Evolutionary conservation across 1,140 invertebrate genomes (phyloP).

Genomic region (Popillia japonica): DNA sequence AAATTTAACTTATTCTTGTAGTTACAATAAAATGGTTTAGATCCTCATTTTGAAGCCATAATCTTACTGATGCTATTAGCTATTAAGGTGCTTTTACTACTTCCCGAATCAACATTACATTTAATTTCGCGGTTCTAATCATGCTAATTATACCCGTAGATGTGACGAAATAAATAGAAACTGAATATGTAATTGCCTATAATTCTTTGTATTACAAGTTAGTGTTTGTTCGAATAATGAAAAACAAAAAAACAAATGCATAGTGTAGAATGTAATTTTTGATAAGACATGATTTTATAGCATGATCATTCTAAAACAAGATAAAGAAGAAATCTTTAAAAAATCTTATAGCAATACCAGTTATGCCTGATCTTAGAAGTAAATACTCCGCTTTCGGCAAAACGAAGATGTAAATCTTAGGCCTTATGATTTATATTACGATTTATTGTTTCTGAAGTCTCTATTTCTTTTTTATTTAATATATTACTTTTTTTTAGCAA

Average conservation of each 20-base stretch:
- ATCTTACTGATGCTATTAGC: too few relatives aligned
- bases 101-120: too few relatives aligned
- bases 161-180: slow-evolving; percentile 1
- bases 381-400: slow-evolving; percentile 43
- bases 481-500: background rate
- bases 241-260: slow-evolving; percentile 14
- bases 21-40: too few relatives aligned
- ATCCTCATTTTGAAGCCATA: too few relatives aligned
- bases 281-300: slow-evolving; percentile 37
- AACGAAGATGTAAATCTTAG: slow-evolving; percentile 29
- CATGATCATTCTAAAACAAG: slow-evolving; percentile 40
- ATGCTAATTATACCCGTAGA: too few relatives aligned
- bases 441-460: background rate
- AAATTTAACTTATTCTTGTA: too few relatives aligned
- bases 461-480: background rate
- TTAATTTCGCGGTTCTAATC: too few relatives aligned
- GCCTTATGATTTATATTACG: slow-evolving; percentile 17
- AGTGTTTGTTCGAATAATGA: slow-evolving; percentile 9
- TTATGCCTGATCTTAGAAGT: slow-evolving; percentile 43
- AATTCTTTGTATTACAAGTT: slow-evolving; percentile 15
- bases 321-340: slow-evolving; percentile 18
- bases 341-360: slow-evolving; percentile 44
- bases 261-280: slow-evolving; percentile 34
- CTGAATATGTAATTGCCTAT: slow-evolving; percentile 9
- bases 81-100: too few relatives aligned